phyloP scores from a whole-genome alignment of 2,888 invertebrate genomes.

The Mechanitis mazaeus region DNA sequence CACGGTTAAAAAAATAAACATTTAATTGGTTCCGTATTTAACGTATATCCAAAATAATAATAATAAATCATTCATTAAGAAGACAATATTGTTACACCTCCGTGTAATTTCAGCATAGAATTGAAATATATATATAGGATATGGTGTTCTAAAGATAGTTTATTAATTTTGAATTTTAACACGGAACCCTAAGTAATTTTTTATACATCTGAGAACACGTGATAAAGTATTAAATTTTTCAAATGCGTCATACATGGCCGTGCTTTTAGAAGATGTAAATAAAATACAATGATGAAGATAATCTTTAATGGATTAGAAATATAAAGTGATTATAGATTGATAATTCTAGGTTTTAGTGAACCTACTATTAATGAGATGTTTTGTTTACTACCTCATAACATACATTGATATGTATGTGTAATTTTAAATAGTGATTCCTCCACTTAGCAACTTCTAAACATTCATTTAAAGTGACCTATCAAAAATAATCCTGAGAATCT shows the following conservation, averaged over 20 bases:
- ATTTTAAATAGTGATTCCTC: too few relatives aligned
- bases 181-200: not conserved
- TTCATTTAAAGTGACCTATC: too few relatives aligned
- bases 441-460: too few relatives aligned
- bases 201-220: not conserved
- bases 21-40: not conserved
- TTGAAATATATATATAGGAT: too few relatives aligned
- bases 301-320: not conserved
- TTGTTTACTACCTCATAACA: too few relatives aligned
- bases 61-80: not conserved
- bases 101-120: too few relatives aligned
- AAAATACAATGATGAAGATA: not conserved
- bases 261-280: conserved; percentile 1
- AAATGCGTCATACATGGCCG: not conserved
- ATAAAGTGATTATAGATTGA: too few relatives aligned
- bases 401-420: too few relatives aligned
- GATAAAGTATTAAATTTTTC: conserved; percentile 3
- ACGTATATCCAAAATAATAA: not conserved
- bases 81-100: not conserved
- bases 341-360: too few relatives aligned
- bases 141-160: too few relatives aligned
- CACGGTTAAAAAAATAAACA: not conserved
- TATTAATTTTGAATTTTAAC: not conserved
- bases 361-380: too few relatives aligned
- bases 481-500: too few relatives aligned